Evolutionary conservation across 92 coral and sea anemone species (phyloP).

Genomic region (Epizoanthus stellaris): DNA sequence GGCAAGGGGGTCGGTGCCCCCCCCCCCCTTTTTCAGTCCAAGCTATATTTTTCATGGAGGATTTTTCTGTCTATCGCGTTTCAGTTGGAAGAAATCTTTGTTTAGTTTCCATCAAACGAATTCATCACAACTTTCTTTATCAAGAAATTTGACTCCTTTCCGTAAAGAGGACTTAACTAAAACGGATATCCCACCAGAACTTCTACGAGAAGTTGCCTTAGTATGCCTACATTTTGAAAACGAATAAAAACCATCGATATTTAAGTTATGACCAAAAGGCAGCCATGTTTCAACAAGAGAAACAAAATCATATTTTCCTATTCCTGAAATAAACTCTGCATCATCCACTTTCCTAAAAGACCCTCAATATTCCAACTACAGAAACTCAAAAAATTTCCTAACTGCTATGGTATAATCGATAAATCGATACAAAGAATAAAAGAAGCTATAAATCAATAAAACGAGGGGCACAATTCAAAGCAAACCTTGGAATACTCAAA

Average conservation of each 20-base stretch:
- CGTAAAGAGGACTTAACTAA: slow-evolving; percentile 28
- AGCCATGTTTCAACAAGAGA: slow-evolving; percentile 46
- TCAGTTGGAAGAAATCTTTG: slow-evolving; percentile 24
- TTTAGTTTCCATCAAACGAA: slow-evolving; percentile 44
- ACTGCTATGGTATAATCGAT: no score
- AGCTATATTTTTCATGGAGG: no score
- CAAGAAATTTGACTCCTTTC: slow-evolving; percentile 28
- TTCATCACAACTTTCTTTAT: slow-evolving; percentile 28
- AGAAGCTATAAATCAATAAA: no score
- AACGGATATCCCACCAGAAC: slow-evolving; percentile 41
- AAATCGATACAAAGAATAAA: no score
- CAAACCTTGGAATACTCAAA: no score
- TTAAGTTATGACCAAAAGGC: neutral
- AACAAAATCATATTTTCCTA: slow-evolving; percentile 29
- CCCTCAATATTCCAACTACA: slow-evolving; percentile 50
- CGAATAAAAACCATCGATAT: slow-evolving; percentile 50
- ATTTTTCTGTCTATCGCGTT: slow-evolving; percentile 15
- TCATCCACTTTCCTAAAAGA: slow-evolving; percentile 35
- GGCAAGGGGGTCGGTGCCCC: no score
- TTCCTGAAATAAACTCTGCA: slow-evolving; percentile 20
- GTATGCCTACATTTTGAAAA: slow-evolving; percentile 41
- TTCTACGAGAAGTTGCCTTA: slow-evolving; percentile 21
- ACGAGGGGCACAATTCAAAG: no score
- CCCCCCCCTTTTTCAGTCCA: no score
- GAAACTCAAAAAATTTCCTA: slow-evolving; percentile 17